A percentile compares a stretch with the other conserved stretches of the same genome.
phyloP scores from a whole-genome alignment of 2,113 vertebrate species.

The Ailurus styani region DNA sequence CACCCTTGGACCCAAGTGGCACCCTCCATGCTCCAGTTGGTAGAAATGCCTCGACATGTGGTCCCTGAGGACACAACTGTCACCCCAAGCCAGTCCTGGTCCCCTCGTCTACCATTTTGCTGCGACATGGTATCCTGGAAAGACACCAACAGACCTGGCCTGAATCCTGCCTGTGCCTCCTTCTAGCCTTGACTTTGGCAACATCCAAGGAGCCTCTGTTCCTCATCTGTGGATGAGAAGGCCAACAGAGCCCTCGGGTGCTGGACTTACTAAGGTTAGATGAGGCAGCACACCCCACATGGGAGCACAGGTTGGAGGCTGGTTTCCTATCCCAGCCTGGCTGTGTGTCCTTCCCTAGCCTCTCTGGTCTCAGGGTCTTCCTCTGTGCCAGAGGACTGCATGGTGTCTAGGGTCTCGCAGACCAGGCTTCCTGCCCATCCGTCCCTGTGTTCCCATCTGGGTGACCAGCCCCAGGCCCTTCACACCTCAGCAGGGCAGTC shows the following conservation, averaged over 20 bases:
- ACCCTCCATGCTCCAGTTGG: no score
- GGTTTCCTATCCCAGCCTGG: neutral
- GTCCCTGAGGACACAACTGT: neutral
- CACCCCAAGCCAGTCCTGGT: neutral
- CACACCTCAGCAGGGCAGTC: neutral
- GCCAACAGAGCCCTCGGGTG: neutral
- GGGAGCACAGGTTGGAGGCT: neutral
- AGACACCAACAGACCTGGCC: neutral
- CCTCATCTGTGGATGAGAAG: neutral
- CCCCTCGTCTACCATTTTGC: neutral
- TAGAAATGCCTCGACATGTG: neutral
- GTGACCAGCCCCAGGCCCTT: neutral
- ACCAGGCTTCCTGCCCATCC: neutral
- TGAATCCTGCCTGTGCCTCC: neutral
- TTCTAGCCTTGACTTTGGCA: neutral
- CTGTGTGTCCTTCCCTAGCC: neutral
- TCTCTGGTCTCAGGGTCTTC: neutral
- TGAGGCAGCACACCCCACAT: fast-evolving
- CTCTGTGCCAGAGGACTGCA: neutral
- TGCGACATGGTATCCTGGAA: neutral
- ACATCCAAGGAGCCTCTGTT: neutral
- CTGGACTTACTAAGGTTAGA: neutral
- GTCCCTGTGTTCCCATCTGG: neutral
- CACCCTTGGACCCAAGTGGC: neutral
- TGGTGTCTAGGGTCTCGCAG: neutral